Conservation (phyloP, 2,888 invertebrate species). For the Eurytoma adleriae region DNA sequence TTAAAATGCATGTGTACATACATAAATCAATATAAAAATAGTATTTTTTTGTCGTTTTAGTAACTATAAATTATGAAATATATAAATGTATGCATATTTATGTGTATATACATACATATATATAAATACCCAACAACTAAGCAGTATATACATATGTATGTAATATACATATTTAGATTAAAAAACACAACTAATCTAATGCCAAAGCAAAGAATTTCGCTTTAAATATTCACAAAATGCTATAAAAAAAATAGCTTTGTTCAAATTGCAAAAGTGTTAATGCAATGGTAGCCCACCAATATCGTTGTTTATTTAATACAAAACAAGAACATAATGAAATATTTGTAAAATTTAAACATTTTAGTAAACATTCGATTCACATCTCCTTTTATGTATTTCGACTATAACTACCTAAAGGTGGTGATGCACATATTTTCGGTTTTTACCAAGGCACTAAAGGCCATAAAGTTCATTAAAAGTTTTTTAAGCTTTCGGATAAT, state of each 20-base stretch:
- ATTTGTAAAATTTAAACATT: not conserved
- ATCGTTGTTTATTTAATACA: not conserved
- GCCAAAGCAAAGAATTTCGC: conserved; percentile 37
- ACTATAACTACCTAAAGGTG: no score
- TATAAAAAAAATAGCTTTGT: conserved; percentile 27
- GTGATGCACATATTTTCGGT: no score
- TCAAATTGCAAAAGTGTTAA: conserved; percentile 18
- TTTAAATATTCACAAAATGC: conserved; percentile 31
- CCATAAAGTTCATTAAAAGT: no score
- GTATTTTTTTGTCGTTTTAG: conserved; percentile 36
- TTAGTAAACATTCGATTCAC: no score
- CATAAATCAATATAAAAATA: conserved; percentile 56
- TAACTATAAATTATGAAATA: conserved; percentile 26
- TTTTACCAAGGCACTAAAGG: no score
- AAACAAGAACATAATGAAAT: not conserved
- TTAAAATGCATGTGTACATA: conserved; percentile 62
- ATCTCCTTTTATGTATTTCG: no score
- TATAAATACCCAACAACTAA: conserved; percentile 49
- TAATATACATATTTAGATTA: not conserved
- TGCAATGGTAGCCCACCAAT: not conserved
- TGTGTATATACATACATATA: conserved; percentile 50
- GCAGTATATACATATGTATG: conserved; percentile 8
- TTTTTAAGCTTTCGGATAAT: no score
- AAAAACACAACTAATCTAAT: conserved; percentile 29
- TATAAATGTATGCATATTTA: conserved; percentile 21